Conservation (phyloP, 2,113 vertebrate genomes). For the Syngnathus typhle region DNA sequence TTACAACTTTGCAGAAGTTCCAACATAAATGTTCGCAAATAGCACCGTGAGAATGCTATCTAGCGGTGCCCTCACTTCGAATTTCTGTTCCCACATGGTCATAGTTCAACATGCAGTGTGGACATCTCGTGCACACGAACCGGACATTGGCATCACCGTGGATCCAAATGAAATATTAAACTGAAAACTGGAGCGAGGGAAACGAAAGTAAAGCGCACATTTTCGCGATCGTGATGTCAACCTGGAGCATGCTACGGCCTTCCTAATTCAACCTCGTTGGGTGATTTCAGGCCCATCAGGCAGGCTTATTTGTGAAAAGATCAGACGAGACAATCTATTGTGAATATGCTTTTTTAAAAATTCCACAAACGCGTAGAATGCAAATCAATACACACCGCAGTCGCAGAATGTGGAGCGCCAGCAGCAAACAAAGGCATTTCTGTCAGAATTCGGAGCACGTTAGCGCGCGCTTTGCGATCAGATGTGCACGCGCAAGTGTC, state of each 20-base stretch:
- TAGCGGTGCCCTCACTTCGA: background rate
- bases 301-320: background rate
- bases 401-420: background rate
- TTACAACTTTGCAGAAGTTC: background rate
- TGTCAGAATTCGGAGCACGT: background rate
- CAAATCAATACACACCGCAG: too few species aligned
- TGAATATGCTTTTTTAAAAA: background rate
- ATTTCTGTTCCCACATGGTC: conserved; percentile 1
- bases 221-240: background rate
- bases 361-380: background rate
- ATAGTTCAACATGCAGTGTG: background rate
- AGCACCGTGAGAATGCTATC: background rate
- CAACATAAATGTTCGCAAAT: background rate
- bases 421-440: background rate
- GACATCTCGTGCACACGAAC: background rate
- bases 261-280: background rate
- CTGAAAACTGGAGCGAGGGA: background rate
- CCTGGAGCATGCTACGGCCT: background rate
- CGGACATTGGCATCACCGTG: background rate
- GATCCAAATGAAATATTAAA: background rate
- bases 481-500: background rate
- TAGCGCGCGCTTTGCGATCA: background rate
- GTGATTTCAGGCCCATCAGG: background rate
- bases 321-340: background rate
- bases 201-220: background rate